Conservation (phyloP, 2,113 vertebrate species). For the Ameiurus melas region DNA sequence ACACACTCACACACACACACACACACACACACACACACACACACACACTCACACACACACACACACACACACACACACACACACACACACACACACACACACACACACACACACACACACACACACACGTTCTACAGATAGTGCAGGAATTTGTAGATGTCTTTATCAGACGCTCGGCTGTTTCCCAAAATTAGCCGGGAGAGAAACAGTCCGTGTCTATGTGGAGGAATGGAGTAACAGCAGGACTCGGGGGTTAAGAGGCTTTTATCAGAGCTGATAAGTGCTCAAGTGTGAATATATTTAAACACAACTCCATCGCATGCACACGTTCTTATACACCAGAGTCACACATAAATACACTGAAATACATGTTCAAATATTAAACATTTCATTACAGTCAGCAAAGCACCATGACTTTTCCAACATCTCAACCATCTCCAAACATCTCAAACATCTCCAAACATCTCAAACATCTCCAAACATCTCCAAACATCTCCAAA, state of each 20-base stretch:
- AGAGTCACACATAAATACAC: background rate
- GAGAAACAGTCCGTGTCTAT: conserved; percentile 59
- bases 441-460: no score
- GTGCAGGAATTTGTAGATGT: conserved; percentile 66
- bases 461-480: background rate
- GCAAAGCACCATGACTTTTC: background rate
- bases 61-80: no score
- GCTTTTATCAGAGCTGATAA: conserved; percentile 63
- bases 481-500: no score
- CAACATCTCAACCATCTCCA: background rate
- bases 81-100: conserved; percentile 15
- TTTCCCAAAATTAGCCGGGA: conserved; percentile 71
- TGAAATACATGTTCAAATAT: background rate
- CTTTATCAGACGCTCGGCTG: conserved; percentile 69
- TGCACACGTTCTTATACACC: background rate
- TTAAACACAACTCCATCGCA: conserved; percentile 39
- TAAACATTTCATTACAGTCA: background rate
- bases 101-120: conserved; percentile 8
- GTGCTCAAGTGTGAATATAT: conserved; percentile 50
- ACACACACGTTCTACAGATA: conserved; percentile 60
- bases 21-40: no score
- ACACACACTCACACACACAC: no score
- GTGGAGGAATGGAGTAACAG: conserved; percentile 65
- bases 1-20: no score
- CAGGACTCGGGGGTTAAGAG: conserved; percentile 56